Percentiles rank a stretch among this genome's conserved stretches.
phyloP scores from a whole-genome alignment of 2,113 vertebrate genomes.

The Pyrgilauda ruficollis region DNA sequence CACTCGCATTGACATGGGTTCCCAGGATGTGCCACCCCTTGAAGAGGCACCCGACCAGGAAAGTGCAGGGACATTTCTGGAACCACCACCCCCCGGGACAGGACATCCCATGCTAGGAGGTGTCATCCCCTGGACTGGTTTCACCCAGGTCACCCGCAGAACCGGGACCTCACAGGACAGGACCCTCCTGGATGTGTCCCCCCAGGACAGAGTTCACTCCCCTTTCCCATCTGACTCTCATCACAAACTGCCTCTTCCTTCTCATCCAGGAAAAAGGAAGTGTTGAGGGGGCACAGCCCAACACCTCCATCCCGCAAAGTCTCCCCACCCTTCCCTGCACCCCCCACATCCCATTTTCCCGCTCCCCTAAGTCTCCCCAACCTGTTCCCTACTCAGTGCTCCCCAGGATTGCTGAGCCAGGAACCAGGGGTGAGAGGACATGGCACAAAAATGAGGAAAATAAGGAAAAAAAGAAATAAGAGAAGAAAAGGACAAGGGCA shows the following conservation, averaged over 20 bases:
- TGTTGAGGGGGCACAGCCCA: neutral
- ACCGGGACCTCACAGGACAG: neutral
- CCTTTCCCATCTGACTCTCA: neutral
- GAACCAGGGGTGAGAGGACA: neutral
- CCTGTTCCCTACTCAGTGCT: neutral
- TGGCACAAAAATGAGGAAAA: neutral
- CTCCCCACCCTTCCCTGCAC: neutral
- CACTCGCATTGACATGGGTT: neutral
- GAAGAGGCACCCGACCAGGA: neutral
- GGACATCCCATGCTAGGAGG: neutral
- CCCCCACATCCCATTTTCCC: neutral
- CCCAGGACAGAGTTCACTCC: too few relatives aligned
- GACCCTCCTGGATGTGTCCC: fast-evolving
- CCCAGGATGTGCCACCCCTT: neutral
- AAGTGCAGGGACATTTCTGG: neutral
- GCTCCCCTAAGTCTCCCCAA: neutral
- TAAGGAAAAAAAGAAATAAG: neutral
- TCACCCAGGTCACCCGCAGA: neutral
- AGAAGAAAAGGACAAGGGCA: neutral
- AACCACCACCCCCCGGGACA: neutral
- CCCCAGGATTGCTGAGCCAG: too few relatives aligned
- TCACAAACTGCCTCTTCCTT: neutral
- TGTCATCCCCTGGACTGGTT: neutral
- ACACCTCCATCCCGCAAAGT: neutral
- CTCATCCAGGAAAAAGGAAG: neutral